Conservation (phyloP, 2,888 invertebrate species). For the Dugesia japonica region DNA sequence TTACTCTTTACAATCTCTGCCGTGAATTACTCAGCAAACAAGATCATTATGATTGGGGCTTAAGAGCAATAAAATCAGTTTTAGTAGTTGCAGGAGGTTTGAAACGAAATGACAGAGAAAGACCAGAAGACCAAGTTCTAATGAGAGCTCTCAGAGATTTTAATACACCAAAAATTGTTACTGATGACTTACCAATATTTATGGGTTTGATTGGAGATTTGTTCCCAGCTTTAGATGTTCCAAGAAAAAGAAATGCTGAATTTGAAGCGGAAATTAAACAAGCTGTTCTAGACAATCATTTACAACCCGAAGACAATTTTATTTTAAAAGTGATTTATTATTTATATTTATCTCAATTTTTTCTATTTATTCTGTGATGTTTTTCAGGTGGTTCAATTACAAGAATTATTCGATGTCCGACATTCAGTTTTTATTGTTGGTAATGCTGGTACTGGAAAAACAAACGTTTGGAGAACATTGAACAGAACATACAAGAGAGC, state of each 20-base stretch:
- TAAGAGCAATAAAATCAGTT: slow-evolving; percentile 85
- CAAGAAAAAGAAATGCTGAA: slow-evolving; percentile 70
- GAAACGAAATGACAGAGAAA: slow-evolving; percentile 73
- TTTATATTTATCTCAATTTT: too few relatives aligned
- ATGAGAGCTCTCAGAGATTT: slow-evolving; percentile 88
- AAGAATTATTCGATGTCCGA: slow-evolving; percentile 79
- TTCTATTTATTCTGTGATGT: background rate
- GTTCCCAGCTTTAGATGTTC: slow-evolving; percentile 84
- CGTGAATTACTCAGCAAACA: slow-evolving; percentile 77
- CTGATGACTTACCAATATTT: slow-evolving; percentile 81
- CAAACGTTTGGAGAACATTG: slow-evolving; percentile 79
- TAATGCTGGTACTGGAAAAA: slow-evolving; percentile 78
- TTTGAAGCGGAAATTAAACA: slow-evolving; percentile 83
- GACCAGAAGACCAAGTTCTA: slow-evolving; percentile 76
- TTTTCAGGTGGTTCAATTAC: slow-evolving; percentile 64
- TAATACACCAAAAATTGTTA: slow-evolving; percentile 82
- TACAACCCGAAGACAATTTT: slow-evolving; percentile 89
- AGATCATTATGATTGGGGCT: slow-evolving; percentile 89
- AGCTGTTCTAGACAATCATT: slow-evolving; percentile 68
- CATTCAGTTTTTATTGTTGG: slow-evolving; percentile 76
- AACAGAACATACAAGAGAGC: slow-evolving; percentile 72
- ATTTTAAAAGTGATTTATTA: slow-evolving; percentile 57
- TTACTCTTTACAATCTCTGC: slow-evolving; percentile 79
- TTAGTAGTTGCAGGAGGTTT: slow-evolving; percentile 82
- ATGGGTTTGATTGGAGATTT: slow-evolving; percentile 89